Evolutionary conservation across 2,888 invertebrate genomes (phyloP), one percentile per base, ranked within the genome.

Genomic region (Volucella zonaria): DNA sequence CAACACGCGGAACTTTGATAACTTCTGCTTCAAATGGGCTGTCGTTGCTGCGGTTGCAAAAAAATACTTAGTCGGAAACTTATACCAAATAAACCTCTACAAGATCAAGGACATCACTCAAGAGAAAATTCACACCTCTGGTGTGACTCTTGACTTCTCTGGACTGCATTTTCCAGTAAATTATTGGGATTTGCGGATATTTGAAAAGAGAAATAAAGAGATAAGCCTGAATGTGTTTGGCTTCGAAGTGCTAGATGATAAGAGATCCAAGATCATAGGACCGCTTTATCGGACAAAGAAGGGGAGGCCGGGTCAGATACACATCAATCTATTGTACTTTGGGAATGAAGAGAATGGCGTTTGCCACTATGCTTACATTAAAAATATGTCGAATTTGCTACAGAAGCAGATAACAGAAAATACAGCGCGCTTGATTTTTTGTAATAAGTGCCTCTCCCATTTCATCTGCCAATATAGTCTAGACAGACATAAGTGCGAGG

Each of bases 251-350:
- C 3, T n/a, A 10, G 45, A 45, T 3, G 23, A 9, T 8, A 4
- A n/a, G 3, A 11, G 15, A 12, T 43, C 43, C 38, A 43, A 31
- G 9, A 47, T 61, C 31, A 9, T 45, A 0, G 61, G 61, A 1
- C 61, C 61, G 10, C 61, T 61, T n/a, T 61, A 61, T 47, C 43
- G 61, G 9, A 61, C 61, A n/a, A 47, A 31, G 14, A 12, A n/a
- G n/a, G n/a, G 10, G 6, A 45, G 40, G 6, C 0, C n/a, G 23
- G 1, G 23, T 23, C 23, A 23, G 23, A 61, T 3, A 1, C 61
- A 61, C 45, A 23, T 61, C 4, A 61, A 61, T 61, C 61, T 61
- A 8, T 47, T 61, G n/a, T 61, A 61, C n/a, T 31, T 61, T 47
- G 23, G 23, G 15, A 15, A 47, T 31, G 14, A 23, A n/a, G 3